Conservation (phyloP, 2,113 vertebrate genomes). For the Grus americana region DNA sequence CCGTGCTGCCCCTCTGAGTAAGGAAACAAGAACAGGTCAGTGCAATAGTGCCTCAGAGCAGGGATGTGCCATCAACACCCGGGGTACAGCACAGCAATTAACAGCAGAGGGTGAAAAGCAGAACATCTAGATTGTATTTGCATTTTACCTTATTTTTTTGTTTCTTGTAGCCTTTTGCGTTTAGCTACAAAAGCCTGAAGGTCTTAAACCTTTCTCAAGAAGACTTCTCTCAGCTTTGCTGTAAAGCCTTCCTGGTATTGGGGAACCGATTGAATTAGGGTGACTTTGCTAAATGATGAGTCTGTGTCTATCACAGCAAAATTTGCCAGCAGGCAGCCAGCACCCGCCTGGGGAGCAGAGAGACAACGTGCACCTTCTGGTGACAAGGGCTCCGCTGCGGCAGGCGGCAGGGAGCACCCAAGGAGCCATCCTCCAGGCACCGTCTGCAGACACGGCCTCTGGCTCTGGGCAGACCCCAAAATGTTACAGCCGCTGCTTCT, state of each 20-base stretch:
- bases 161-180: not conserved
- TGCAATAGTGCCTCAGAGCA: not conserved
- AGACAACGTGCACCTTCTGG: not conserved
- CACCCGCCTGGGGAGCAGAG: not conserved
- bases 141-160: not conserved
- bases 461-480: not conserved
- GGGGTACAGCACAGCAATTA: not conserved
- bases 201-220: not conserved
- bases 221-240: not conserved
- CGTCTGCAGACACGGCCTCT: accelerated
- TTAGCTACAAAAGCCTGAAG: not conserved
- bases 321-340: not conserved
- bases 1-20: not conserved
- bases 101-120: not conserved
- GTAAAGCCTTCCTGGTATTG: not conserved
- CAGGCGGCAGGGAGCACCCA: not conserved
- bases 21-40: accelerated
- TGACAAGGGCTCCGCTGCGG: not conserved
- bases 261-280: not conserved
- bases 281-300: no score
- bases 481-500: accelerated
- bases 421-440: not conserved
- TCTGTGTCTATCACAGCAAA: no score
- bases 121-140: not conserved
- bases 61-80: not conserved